Evolutionary conservation across 2,888 invertebrate species (phyloP), one percentile per base, ranked within the genome.

Genomic region (Acleris holmiana): DNA sequence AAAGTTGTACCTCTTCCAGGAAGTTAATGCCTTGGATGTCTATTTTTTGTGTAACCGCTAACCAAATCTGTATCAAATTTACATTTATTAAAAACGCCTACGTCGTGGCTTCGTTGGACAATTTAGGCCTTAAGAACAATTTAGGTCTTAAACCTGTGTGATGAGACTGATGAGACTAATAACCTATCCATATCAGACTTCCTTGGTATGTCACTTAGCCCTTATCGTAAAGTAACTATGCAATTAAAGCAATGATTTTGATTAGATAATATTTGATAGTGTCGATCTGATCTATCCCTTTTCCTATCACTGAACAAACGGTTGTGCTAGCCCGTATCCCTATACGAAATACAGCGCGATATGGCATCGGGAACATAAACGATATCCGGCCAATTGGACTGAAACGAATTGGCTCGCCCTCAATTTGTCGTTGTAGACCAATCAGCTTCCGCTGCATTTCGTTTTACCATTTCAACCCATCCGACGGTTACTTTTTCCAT

Each of bases 381-480:
- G 90, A 88, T 89, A 89, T 83, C 84, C 88, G 82, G 84, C 86
- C 90, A 91, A 91, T 91, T 89, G 89, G 90, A 90, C 86, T 90
- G 91, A 87, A 91, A 90, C 91, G 89, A 90, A 91, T 91, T 89
- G 91, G 85, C 84, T 88, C 87, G 90, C 89, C 88, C 91, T 90
- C 91, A 82, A 86, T 90, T 89, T 86, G 86, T 83, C 79, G 78
- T 76, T 76, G 84, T 82, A 79, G 75, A 80, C 81, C 85, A 83
- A 82, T 78, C 76, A 80, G 83, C 85, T 85, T 86, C 87, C 86
- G 85, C 72, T 87, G 88, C 88, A 87, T 86, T 88, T 89, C 84
- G 84, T 86, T 86, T 84, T 78, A 78, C 77, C 75, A 81, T 81
- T 83, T 77, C 71, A 75, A 76, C 72, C 70, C 70, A 71, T 53